Conservation (phyloP, 53 echinoderm and acorn worm genomes). For the Hippasteria phrygiana region DNA sequence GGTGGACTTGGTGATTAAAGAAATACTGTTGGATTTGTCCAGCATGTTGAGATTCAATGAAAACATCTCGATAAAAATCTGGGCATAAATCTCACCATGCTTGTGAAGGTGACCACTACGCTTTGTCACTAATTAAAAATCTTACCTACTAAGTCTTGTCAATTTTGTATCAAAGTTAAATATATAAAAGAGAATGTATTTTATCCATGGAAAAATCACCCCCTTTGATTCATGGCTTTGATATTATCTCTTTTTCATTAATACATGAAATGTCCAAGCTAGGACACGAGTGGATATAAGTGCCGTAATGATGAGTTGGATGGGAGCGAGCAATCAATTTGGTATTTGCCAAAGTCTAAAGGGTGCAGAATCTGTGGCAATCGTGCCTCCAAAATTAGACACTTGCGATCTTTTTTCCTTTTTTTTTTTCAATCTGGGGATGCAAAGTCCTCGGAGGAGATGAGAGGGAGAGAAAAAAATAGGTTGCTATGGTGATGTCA, state of each 20-base stretch:
- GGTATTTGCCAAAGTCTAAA: neutral
- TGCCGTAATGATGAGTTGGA: neutral
- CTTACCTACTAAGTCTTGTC: no score
- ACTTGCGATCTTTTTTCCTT: neutral
- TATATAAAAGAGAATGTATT: neutral
- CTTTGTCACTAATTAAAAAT: no score
- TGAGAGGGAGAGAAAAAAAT: neutral
- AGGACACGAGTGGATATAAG: neutral
- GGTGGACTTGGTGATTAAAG: no score
- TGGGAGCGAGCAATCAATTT: neutral
- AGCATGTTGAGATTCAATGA: no score
- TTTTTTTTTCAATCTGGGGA: neutral
- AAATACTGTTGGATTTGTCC: no score
- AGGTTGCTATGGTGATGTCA: constrained; percentile 21
- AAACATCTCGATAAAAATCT: no score
- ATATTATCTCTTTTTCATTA: no score
- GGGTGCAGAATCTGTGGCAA: neutral
- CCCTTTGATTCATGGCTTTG: neutral
- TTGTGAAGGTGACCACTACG: no score
- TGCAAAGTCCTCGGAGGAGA: constrained; percentile 5
- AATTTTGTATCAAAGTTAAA: neutral
- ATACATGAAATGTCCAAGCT: neutral
- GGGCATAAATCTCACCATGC: no score
- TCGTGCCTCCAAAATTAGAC: constrained; percentile 13
- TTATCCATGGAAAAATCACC: neutral